Percentiles rank a stretch among this genome's conserved stretches.
Evolutionary conservation across 2,113 vertebrate species (phyloP).

Genomic region (Mellivora capensis): DNA sequence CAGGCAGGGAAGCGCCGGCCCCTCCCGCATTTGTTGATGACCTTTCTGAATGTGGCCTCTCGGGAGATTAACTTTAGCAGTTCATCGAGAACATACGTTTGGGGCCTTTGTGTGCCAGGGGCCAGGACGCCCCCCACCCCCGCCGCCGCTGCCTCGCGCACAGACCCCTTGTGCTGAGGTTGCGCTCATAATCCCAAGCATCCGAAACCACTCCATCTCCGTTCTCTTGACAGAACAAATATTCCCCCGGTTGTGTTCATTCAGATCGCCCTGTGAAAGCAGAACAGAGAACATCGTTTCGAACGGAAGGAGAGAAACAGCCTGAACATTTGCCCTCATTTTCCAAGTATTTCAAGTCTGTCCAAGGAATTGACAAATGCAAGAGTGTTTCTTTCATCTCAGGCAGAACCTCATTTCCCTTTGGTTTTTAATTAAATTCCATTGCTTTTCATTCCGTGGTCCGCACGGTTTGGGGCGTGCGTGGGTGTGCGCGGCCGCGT

Average conservation of each 20-base stretch:
- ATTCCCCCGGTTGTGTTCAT: background rate
- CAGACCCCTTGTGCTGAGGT: background rate
- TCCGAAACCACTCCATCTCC: background rate
- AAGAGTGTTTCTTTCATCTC: background rate
- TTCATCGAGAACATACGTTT: background rate
- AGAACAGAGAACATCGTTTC: background rate
- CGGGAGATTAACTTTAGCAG: background rate
- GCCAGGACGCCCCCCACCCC: background rate
- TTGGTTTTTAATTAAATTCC: background rate
- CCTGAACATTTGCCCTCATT: background rate
- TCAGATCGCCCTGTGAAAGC: background rate
- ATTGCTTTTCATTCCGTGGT: background rate
- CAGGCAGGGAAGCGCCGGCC: background rate
- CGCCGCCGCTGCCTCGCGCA: accelerated
- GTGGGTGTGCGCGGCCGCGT: accelerated
- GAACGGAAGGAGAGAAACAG: background rate
- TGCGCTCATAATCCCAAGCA: background rate
- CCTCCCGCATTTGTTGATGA: background rate
- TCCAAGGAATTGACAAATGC: background rate
- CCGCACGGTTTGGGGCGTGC: background rate
- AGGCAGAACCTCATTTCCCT: background rate
- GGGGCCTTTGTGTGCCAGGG: background rate
- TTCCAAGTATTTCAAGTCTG: background rate
- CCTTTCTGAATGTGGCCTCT: background rate
- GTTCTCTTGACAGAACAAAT: background rate